Evolutionary conservation across 1,140 invertebrate species (phyloP).

Genomic region (Pantala flavescens): DNA sequence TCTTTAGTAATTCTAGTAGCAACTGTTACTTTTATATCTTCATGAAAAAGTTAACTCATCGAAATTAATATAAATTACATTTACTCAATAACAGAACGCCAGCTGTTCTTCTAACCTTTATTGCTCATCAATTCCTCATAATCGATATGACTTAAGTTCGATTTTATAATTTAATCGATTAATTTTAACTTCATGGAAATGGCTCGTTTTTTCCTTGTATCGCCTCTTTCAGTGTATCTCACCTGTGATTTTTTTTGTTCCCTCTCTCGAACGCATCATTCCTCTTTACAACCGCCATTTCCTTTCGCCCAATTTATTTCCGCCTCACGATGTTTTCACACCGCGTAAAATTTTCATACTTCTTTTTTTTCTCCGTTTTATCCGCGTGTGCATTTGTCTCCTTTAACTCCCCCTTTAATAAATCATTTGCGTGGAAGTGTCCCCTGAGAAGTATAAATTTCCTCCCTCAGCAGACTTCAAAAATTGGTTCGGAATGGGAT

Average conservation of each 20-base stretch:
- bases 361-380: background rate
- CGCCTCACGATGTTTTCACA: background rate
- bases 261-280: background rate
- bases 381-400: background rate
- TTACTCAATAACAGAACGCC: too few species aligned
- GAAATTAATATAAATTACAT: too few species aligned
- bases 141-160: too few species aligned
- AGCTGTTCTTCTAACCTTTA: too few species aligned
- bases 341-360: background rate
- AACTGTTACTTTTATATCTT: too few species aligned
- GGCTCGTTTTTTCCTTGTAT: background rate
- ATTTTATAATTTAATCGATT: too few species aligned
- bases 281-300: background rate
- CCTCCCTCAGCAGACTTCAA: background rate
- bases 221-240: background rate
- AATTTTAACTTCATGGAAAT: too few species aligned
- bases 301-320: constrained; percentile 1
- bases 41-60: too few species aligned
- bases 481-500: constrained; percentile 5
- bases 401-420: background rate
- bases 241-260: too few species aligned
- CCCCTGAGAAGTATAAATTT: background rate
- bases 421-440: background rate
- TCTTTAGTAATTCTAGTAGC: too few species aligned
- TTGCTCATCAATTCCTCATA: too few species aligned